phyloP scores from a whole-genome alignment of 1,140 invertebrate species.

The Drosophila nikananu region DNA sequence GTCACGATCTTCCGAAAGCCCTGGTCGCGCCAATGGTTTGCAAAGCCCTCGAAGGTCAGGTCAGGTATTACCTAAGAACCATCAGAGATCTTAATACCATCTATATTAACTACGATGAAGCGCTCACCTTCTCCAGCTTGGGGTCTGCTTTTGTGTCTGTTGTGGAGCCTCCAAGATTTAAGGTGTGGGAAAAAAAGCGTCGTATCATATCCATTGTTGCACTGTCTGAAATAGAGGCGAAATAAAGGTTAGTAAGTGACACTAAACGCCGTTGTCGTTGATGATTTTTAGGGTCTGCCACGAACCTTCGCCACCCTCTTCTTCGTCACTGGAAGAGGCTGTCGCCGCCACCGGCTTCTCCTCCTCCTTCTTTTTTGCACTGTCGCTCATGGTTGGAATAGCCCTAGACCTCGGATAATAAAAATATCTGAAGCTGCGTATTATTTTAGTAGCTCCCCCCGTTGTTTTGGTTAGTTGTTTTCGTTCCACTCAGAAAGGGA shows the following conservation, averaged over 20 bases:
- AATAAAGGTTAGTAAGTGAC: slow-evolving; percentile 4
- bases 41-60: slow-evolving; percentile 89
- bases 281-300: background rate
- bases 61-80: slow-evolving; percentile 86
- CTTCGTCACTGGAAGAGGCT: slow-evolving; percentile 26
- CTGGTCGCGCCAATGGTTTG: slow-evolving; percentile 90
- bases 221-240: slow-evolving; percentile 22
- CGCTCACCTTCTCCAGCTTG: slow-evolving; percentile 51
- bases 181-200: slow-evolving; percentile 58
- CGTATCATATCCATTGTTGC: slow-evolving; percentile 63
- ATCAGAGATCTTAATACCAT: background rate
- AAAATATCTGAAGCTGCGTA: slow-evolving; percentile 6
- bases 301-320: slow-evolving; percentile 19
- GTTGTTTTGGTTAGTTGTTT: slow-evolving; percentile 29
- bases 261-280: slow-evolving; percentile 1
- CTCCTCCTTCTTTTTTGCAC: background rate
- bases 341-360: background rate
- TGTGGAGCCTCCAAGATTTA: slow-evolving; percentile 33
- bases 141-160: slow-evolving; percentile 11
- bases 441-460: slow-evolving; percentile 3
- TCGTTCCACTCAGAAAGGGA: background rate
- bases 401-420: background rate
- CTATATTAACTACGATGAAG: background rate
- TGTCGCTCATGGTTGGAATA: slow-evolving; percentile 13
- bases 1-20: slow-evolving; percentile 95